Percentiles rank a stretch among this genome's conserved stretches.
Evolutionary conservation across 2,888 invertebrate species (phyloP).

Genomic region (Uloborus plumipes): DNA sequence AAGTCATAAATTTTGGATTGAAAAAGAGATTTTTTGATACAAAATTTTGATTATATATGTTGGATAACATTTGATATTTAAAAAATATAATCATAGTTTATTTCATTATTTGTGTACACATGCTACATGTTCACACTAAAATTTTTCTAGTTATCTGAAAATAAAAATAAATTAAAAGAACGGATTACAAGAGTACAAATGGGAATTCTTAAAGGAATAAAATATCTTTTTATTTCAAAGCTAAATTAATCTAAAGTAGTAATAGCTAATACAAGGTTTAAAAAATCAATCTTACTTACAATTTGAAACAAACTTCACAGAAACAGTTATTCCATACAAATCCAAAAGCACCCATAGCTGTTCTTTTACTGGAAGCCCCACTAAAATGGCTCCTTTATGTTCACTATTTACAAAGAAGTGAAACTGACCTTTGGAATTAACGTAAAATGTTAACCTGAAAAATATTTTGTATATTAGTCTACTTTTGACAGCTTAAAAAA

Average conservation of each 20-base stretch:
- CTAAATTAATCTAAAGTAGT: background rate
- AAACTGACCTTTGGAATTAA: conserved; percentile 69
- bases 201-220: too few relatives aligned
- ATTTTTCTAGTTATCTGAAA: too few relatives aligned
- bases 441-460: conserved; percentile 69
- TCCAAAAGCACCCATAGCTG: conserved; percentile 71
- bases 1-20: too few relatives aligned
- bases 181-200: too few relatives aligned
- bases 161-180: too few relatives aligned
- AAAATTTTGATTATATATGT: too few relatives aligned
- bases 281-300: conserved; percentile 68
- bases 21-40: too few relatives aligned
- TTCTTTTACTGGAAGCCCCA: conserved; percentile 68
- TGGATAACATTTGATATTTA: too few relatives aligned
- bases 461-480: background rate
- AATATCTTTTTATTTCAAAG: too few relatives aligned
- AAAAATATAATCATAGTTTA: too few relatives aligned
- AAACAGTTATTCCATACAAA: conserved; percentile 71
- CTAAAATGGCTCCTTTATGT: conserved; percentile 70
- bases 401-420: conserved; percentile 71
- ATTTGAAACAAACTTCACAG: conserved; percentile 70
- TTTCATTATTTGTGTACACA: too few relatives aligned
- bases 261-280: background rate
- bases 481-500: background rate
- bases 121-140: too few relatives aligned